Percentiles rank a stretch among this genome's conserved stretches.
Evolutionary conservation across 2,113 vertebrate genomes (phyloP).

Genomic region (Eulemur macaco): DNA sequence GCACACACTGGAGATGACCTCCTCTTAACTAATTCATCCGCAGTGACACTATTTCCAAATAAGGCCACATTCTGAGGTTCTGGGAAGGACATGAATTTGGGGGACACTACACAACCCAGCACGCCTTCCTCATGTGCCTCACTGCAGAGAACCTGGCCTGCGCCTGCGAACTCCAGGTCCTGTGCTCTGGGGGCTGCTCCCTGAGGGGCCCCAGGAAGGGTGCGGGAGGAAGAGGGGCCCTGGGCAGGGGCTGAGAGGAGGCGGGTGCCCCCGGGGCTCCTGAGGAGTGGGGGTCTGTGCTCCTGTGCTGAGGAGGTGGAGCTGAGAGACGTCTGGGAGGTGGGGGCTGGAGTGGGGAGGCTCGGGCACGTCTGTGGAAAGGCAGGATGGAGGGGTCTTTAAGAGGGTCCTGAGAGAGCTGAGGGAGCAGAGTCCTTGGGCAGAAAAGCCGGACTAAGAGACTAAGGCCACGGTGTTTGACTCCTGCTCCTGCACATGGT

Average conservation of each 20-base stretch:
- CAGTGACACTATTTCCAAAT: neutral
- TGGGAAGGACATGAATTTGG: neutral
- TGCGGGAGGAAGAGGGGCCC: neutral
- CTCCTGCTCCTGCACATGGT: no score
- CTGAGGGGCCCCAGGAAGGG: neutral
- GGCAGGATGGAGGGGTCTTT: neutral
- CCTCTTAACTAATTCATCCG: neutral
- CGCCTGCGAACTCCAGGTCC: neutral
- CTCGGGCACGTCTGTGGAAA: no score
- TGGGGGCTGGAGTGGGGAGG: rapidly evolving
- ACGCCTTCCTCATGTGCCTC: no score
- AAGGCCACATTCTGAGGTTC: neutral
- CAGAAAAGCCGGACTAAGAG: neutral
- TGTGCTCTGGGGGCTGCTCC: neutral
- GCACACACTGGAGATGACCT: neutral
- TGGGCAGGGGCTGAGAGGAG: neutral
- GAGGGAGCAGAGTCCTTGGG: neutral
- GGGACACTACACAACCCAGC: neutral
- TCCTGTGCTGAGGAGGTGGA: neutral
- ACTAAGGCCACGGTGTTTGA: neutral
- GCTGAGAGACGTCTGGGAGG: neutral
- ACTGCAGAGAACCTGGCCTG: no score
- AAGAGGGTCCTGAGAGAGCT: neutral
- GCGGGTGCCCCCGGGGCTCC: neutral
- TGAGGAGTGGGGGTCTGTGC: rapidly evolving